Evolutionary conservation across 2,888 invertebrate genomes (phyloP).

Genomic region (Plagodis dolabraria): DNA sequence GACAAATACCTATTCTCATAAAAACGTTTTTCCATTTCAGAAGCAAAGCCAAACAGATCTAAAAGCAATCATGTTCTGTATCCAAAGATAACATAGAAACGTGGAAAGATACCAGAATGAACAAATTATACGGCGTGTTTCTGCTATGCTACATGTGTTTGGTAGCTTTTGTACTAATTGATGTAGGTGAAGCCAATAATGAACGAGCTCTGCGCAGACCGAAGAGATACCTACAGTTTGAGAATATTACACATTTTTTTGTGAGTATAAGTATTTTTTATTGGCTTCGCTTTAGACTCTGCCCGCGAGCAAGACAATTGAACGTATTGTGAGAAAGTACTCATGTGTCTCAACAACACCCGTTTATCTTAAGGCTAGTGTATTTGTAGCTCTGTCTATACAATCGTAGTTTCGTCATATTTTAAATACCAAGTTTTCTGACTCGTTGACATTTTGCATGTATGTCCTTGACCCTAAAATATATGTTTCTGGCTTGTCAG

Average conservation of each 20-base stretch:
- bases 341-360: too few relatives aligned
- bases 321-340: too few relatives aligned
- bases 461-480: too few relatives aligned
- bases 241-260: conserved; percentile 38
- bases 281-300: too few relatives aligned
- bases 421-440: too few relatives aligned
- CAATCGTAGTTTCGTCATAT: too few relatives aligned
- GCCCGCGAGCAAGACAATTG: too few relatives aligned
- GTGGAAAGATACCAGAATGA: conserved; percentile 37
- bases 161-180: conserved; percentile 53
- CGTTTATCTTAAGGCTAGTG: too few relatives aligned
- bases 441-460: too few relatives aligned
- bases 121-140: conserved; percentile 47
- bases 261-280: conserved; percentile 56
- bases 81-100: conserved; percentile 11
- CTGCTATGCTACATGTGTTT: conserved; percentile 56
- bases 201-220: conserved; percentile 33
- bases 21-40: not conserved
- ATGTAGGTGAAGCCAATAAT: conserved; percentile 54
- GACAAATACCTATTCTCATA: too few relatives aligned
- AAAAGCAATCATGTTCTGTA: conserved; percentile 20
- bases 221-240: conserved; percentile 28
- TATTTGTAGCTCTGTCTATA: too few relatives aligned
- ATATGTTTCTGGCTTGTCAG: too few relatives aligned
- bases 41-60: conserved; percentile 12